These are phyloP conservation scores for Anolis carolinensis DNA, from an alignment of 2,113 vertebrate genomes.

Conservation along the genomic window DNA sequence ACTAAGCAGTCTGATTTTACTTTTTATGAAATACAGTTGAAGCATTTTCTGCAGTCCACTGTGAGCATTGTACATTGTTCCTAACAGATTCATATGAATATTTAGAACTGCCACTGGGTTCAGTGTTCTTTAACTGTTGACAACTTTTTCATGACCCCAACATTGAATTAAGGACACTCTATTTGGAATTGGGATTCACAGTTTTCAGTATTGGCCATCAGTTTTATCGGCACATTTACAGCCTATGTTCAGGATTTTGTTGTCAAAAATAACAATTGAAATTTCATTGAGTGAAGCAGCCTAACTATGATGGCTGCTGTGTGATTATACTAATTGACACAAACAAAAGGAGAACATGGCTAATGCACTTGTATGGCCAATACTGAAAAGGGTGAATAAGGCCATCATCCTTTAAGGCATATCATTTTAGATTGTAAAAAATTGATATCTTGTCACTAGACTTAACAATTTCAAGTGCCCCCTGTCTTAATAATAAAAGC, in stretches of 20 bases:
- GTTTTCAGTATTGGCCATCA: too few species aligned
- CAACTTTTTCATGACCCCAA: too few species aligned
- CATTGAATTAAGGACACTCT: too few species aligned
- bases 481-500: not conserved
- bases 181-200: too few species aligned
- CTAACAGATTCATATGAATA: too few species aligned
- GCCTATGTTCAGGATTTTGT: too few species aligned
- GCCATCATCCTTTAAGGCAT: not conserved
- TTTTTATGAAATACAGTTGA: too few species aligned
- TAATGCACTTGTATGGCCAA: not conserved
- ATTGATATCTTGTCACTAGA: not conserved
- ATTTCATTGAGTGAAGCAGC: not conserved
- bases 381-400: not conserved
- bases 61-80: too few species aligned
- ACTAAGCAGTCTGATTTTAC: too few species aligned
- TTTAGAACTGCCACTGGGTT: too few species aligned
- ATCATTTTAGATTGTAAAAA: not conserved
- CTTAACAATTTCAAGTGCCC: not conserved
- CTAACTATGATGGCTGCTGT: not conserved
- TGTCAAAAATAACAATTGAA: not conserved
- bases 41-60: too few species aligned
- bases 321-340: not conserved
- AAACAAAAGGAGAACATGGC: not conserved
- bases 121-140: too few species aligned
- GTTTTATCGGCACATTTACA: not conserved